Evolutionary conservation across 92 coral and sea anemone genomes (phyloP), one percentile per base, ranked within the genome.

Genomic region (Zoanthus solanderi): DNA sequence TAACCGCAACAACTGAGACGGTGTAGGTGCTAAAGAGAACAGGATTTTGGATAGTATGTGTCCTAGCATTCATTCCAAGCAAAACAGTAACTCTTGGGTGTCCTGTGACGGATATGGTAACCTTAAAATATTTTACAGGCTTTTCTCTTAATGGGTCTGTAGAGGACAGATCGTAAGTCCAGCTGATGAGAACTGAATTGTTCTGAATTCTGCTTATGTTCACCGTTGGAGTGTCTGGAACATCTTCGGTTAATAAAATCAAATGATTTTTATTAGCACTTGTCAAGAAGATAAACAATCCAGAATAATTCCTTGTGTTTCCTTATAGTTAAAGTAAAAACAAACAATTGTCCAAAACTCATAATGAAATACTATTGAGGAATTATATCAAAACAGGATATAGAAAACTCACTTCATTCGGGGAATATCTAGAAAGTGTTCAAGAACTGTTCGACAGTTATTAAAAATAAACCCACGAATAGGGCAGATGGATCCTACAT

Each of bases 81-180:
- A 1, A 60, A 2, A 6, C 67, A n/a, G 67, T 60, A 7, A 14
- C 7, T 3, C 16, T n/a, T 60, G 18, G 23, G 30, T 60, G 0
- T 60, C 67, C 76, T 10, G 76, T 30, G 18, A 32, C 76, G 18
- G 78, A 75, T n/a, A 75, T 75, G 30, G 34, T 46, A 14, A 74
- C 53, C 78, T 74, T 46, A 44, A 46, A 74, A 31, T 14, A 74
- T 17, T 23, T 74, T 0, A 74, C 23, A 3, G 37, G 34, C 46
- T 74, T 74, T 74, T 74, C 78, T 0, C 17, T 74, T 74, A 52
- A 74, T 46, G 78, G 6, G 6, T 45, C 32, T 0, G 17, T 0
- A 10, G 58, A 7, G 29, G 60, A 47, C 34, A 45, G 78, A 44
- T 71, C 18, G 47, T 37, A 44, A 29, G 0, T 47, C 78, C 78